Evolutionary conservation across 2,113 vertebrate species (phyloP).

Genomic region (Hymenochirus boettgeri): DNA sequence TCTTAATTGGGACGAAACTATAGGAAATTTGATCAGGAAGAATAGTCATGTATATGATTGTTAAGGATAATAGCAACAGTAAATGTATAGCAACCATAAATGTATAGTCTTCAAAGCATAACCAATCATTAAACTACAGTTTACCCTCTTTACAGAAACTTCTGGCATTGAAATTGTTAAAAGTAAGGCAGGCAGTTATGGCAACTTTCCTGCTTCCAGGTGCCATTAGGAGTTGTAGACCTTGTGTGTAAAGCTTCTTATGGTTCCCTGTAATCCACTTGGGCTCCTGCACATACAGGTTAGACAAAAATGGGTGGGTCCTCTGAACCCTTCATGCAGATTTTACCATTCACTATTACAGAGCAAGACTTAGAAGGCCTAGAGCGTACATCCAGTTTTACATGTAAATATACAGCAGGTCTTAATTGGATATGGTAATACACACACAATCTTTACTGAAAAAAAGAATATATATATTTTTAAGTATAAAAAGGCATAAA

Average conservation of each 20-base stretch:
- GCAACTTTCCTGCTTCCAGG: conserved; percentile 15
- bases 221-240: conserved; percentile 4
- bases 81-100: too few relatives aligned
- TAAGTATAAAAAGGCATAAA: too few relatives aligned
- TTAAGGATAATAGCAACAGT: too few relatives aligned
- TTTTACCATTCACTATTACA: not conserved
- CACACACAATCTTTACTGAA: not conserved
- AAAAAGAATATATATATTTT: too few relatives aligned
- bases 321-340: conserved; percentile 6
- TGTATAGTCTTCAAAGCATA: too few relatives aligned
- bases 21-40: too few relatives aligned
- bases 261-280: conserved; percentile 1
- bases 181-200: conserved; percentile 16
- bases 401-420: not conserved
- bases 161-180: conserved; percentile 8
- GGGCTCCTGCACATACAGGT: not conserved
- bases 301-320: conserved; percentile 15
- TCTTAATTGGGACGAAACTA: too few relatives aligned
- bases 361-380: not conserved
- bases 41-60: too few relatives aligned
- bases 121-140: not conserved
- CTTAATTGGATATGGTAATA: not conserved
- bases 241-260: not conserved
- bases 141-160: too few relatives aligned
- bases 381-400: not conserved